A percentile compares a stretch with the other conserved stretches of the same genome.
Conservation (phyloP, 2,113 vertebrate species). For the Psittacus erithacus region DNA sequence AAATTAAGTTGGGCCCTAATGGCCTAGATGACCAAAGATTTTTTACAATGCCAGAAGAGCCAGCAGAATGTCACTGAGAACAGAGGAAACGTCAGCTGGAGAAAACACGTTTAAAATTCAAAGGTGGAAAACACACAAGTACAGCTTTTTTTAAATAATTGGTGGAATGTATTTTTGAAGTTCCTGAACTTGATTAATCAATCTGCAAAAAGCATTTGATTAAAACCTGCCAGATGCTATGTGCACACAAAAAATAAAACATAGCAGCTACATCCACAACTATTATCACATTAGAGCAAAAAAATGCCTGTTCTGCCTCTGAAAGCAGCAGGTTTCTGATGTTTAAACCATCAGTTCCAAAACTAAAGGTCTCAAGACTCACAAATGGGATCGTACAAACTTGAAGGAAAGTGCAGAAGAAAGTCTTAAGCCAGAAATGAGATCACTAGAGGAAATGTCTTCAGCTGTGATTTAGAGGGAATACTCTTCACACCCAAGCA, state of each 20-base stretch:
- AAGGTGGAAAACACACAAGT: not conserved
- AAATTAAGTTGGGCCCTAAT: not conserved
- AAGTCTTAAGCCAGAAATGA: not conserved
- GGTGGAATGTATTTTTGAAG: constrained; percentile 46
- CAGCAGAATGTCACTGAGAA: not conserved
- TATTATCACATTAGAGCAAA: not conserved
- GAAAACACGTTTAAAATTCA: constrained; percentile 45
- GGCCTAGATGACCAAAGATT: not conserved
- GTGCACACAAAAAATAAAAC: not conserved
- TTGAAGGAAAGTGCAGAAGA: not conserved
- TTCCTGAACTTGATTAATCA: constrained; percentile 58
- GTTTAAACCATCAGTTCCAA: not conserved
- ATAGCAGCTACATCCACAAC: not conserved
- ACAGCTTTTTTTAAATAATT: not conserved
- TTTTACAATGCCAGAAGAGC: not conserved
- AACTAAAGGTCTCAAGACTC: not conserved
- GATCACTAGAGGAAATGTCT: constrained; percentile 6
- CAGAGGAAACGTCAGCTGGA: not conserved
- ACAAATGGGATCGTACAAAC: not conserved
- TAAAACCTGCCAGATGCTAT: constrained; percentile 1
- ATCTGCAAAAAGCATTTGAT: constrained; percentile 21
- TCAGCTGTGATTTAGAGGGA: constrained; percentile 21
- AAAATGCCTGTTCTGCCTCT: not conserved
- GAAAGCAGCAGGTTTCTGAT: not conserved
- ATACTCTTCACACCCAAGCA: constrained; percentile 35